Evolutionary conservation across 2,888 invertebrate genomes (phyloP).

Genomic region (Andrena praecox): DNA sequence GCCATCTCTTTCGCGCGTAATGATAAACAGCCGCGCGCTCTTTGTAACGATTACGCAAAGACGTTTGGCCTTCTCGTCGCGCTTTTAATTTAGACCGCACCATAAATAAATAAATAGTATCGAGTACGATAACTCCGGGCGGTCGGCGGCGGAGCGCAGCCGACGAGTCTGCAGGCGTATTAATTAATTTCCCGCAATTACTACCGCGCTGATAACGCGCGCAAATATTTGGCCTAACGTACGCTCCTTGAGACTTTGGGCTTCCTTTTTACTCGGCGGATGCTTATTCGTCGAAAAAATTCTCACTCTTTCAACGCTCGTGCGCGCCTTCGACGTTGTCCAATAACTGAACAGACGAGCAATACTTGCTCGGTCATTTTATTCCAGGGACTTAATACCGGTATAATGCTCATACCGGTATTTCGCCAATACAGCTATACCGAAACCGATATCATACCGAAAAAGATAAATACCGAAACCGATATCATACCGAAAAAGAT

Average conservation of each 20-base stretch:
- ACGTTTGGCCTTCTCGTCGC: conserved; percentile 73
- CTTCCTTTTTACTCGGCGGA: neutral
- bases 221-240: conserved; percentile 50
- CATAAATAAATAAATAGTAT: conserved; percentile 79
- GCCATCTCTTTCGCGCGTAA: conserved; percentile 64
- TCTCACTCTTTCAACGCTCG: neutral
- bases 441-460: too few species aligned
- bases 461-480: too few species aligned
- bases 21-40: conserved; percentile 75
- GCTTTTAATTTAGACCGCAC: conserved; percentile 78
- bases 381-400: too few species aligned
- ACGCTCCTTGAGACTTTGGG: neutral
- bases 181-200: conserved; percentile 63
- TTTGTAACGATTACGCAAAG: conserved; percentile 76
- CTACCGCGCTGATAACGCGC: conserved; percentile 45
- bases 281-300: conserved; percentile 19
- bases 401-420: too few species aligned
- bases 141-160: neutral
- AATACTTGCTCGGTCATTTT: too few species aligned
- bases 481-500: too few species aligned
- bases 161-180: conserved; percentile 22
- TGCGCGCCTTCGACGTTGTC: neutral
- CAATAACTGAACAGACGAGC: neutral
- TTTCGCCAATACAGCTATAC: too few species aligned
- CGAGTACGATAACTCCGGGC: conserved; percentile 66